phyloP scores from a whole-genome alignment of 2,797 vertebrate genomes.

The Euphonia xanthogaster region DNA sequence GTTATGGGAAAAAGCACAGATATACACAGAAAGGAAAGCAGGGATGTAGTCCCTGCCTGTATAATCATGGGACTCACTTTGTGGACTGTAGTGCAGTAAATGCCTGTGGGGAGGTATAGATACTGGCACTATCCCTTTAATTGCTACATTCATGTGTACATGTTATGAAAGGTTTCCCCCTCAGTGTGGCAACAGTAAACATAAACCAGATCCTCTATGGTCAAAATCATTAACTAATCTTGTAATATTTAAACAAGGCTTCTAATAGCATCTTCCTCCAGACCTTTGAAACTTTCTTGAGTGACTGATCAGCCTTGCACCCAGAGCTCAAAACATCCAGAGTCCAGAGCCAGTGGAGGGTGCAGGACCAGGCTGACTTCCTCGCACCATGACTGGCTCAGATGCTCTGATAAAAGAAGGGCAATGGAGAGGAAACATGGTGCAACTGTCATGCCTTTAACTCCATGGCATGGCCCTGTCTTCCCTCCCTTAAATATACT shows the following conservation, averaged over 20 bases:
- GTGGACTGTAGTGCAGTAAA: background rate
- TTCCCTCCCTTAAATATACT: background rate
- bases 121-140: background rate
- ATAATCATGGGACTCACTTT: background rate
- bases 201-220: background rate
- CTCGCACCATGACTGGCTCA: accelerated
- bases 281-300: constrained; percentile 31
- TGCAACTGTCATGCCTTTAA: background rate
- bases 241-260: background rate
- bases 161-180: background rate
- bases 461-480: background rate
- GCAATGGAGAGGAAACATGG: background rate
- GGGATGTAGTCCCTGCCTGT: background rate
- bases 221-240: background rate
- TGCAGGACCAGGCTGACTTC: background rate
- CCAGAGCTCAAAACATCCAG: background rate
- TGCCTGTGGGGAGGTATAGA: background rate
- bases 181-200: background rate
- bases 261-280: background rate
- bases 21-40: background rate
- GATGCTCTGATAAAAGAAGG: background rate
- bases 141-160: background rate
- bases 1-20: background rate
- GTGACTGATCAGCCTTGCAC: background rate
- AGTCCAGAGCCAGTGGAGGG: background rate